Evolutionary conservation across 2,797 vertebrate genomes (phyloP).

Genomic region (Vespertilio murinus): DNA sequence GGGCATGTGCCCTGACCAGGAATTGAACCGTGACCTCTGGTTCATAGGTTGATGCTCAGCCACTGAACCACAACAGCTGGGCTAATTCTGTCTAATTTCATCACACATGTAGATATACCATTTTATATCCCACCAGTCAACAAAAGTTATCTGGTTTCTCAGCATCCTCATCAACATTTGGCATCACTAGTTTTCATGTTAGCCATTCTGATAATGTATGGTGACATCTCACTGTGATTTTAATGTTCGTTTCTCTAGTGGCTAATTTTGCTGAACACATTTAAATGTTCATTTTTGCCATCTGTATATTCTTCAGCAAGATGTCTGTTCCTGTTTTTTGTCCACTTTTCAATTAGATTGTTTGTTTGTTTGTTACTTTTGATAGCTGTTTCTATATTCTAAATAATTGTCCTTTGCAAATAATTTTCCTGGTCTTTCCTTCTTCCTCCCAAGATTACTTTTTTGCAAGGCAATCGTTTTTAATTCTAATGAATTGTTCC

Average conservation of each 20-base stretch:
- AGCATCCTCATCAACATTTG: background rate
- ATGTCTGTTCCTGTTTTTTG: background rate
- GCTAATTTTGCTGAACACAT: slow-evolving; percentile 30
- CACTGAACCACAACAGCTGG: too few species aligned
- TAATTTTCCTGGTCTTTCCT: slow-evolving; percentile 1
- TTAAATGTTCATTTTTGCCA: slow-evolving; percentile 42
- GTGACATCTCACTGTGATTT: slow-evolving; percentile 3
- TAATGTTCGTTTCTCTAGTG: slow-evolving; percentile 32
- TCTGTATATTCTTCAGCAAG: slow-evolving; percentile 37
- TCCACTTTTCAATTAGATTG: background rate
- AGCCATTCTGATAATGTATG: background rate
- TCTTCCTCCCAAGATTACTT: background rate
- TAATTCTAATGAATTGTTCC: background rate
- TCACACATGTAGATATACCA: background rate
- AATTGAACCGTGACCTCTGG: too few species aligned
- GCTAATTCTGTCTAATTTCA: background rate
- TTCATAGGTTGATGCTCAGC: too few species aligned
- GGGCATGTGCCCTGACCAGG: too few species aligned
- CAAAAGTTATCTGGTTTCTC: background rate
- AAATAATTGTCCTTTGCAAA: background rate
- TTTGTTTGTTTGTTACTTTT: slow-evolving; percentile 1
- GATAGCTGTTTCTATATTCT: background rate
- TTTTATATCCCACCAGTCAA: background rate
- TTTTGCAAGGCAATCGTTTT: background rate
- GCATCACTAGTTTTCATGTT: background rate